Conservation (phyloP, 2,888 invertebrate species). For the Urechis unicinctus region DNA sequence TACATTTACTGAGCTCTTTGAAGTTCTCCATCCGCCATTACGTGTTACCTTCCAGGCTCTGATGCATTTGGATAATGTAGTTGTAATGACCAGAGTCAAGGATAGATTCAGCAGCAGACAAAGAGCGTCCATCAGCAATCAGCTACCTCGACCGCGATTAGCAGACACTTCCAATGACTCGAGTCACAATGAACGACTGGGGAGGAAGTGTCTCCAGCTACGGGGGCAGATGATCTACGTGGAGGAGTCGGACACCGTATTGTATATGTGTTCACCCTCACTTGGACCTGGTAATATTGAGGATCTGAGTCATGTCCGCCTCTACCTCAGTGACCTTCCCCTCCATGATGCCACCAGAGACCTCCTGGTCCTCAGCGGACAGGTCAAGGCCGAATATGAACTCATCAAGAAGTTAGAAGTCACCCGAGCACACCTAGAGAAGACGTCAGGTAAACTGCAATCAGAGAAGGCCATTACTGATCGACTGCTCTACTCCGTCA, state of each 20-base stretch:
- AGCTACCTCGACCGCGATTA: no score
- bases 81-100: no score
- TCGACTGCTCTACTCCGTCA: conserved; percentile 23
- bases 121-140: no score
- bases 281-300: conserved; percentile 93
- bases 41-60: no score
- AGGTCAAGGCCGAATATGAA: conserved; percentile 94
- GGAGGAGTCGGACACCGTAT: conserved; percentile 76
- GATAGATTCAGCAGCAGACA: no score
- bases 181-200: neutral
- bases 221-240: conserved; percentile 93
- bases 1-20: no score
- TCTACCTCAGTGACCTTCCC: conserved; percentile 90
- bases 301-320: conserved; percentile 81
- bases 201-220: conserved; percentile 28
- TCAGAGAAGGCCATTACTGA: conserved; percentile 20
- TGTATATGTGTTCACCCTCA: conserved; percentile 91
- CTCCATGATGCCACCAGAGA: conserved; percentile 92
- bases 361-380: conserved; percentile 89
- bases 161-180: no score
- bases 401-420: conserved; percentile 87
- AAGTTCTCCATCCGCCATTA: no score
- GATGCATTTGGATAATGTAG: no score
- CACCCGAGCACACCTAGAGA: conserved; percentile 16
- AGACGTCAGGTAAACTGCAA: conserved; percentile 21